These are phyloP conservation scores for Phenganax stokvisi DNA, from an alignment of 92 coral and sea anemone species.

Conservation along the genomic window DNA sequence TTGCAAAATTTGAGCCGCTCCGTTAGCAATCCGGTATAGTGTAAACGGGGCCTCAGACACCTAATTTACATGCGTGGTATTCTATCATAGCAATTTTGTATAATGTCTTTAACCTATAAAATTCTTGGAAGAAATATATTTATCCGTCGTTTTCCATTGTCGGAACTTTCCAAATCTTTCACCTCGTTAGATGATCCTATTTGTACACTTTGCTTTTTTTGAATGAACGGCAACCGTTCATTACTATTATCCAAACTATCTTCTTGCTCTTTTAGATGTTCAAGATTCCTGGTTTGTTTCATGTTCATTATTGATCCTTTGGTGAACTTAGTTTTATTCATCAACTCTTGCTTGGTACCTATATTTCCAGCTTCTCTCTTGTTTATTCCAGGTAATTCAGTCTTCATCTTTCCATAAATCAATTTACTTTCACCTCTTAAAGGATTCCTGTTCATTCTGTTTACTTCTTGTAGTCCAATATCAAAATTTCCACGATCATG, in stretches of 20 bases:
- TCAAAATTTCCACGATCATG: too few species aligned
- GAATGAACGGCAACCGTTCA: neutral
- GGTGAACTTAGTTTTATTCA: neutral
- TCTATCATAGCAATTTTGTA: neutral
- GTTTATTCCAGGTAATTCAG: too few species aligned
- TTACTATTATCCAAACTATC: neutral
- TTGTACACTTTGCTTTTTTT: neutral
- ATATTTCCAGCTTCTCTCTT: too few species aligned
- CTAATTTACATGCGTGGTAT: neutral
- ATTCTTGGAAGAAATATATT: constrained; percentile 12
- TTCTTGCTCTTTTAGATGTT: neutral
- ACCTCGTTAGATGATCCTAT: neutral
- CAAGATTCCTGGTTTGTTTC: too few species aligned
- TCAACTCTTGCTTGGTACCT: neutral
- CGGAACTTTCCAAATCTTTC: constrained; percentile 2
- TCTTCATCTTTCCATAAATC: too few species aligned
- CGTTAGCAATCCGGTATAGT: neutral
- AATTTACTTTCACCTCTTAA: too few species aligned
- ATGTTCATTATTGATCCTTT: too few species aligned
- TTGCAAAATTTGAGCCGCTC: too few species aligned
- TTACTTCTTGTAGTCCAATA: too few species aligned
- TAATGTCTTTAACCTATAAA: neutral
- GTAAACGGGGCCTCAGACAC: neutral
- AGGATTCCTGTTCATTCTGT: too few species aligned
- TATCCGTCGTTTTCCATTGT: neutral